phyloP scores from a whole-genome alignment of 2,888 invertebrate genomes.

The Lasioglossum zephyrum region DNA sequence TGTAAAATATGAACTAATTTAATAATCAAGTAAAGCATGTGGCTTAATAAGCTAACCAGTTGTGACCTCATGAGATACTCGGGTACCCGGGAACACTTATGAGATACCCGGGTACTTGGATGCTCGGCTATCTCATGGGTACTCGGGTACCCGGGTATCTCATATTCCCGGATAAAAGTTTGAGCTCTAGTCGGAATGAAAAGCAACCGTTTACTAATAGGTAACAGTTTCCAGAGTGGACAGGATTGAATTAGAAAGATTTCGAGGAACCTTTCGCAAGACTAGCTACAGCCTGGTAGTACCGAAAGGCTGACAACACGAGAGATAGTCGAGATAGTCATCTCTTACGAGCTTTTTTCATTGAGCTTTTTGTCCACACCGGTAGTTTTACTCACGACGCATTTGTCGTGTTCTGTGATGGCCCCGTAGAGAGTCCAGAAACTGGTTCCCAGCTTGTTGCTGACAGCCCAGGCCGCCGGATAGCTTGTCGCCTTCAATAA shows the following conservation, averaged over 20 bases:
- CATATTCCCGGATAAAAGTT: too few species aligned
- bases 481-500: slow-evolving; percentile 91
- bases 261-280: not conserved
- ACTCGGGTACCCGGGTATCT: too few species aligned
- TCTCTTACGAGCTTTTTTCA: not conserved
- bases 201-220: not conserved
- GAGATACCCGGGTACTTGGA: too few species aligned
- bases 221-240: not conserved
- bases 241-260: not conserved
- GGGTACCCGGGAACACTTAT: too few species aligned
- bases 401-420: slow-evolving; percentile 88
- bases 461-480: slow-evolving; percentile 91
- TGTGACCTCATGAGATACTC: too few species aligned
- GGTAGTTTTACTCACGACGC: slow-evolving; percentile 87
- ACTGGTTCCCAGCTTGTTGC: slow-evolving; percentile 89
- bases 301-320: not conserved
- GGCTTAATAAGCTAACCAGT: too few species aligned
- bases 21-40: too few species aligned
- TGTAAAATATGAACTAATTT: too few species aligned
- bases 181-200: not conserved
- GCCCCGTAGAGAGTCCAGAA: slow-evolving; percentile 93
- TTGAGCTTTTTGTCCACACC: not conserved
- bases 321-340: not conserved
- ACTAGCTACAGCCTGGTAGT: not conserved
- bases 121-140: too few species aligned